phyloP scores from a whole-genome alignment of 2,113 vertebrate genomes.

The Eira barbara region DNA sequence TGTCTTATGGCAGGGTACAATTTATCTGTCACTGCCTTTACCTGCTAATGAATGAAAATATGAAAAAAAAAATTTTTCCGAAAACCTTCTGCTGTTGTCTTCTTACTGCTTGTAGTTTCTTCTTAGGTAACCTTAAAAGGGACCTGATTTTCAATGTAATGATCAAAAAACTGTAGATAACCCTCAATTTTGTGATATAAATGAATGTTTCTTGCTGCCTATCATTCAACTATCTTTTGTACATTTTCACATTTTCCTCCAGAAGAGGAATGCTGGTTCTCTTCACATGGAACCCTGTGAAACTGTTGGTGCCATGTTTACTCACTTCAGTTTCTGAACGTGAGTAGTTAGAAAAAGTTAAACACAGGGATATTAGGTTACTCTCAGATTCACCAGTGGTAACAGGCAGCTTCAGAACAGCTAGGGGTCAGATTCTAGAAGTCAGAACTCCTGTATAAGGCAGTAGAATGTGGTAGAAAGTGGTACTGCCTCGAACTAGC shows the following conservation, averaged over 20 bases:
- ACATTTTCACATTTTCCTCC: constrained; percentile 47
- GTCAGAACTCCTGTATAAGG: background rate
- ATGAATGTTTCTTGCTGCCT: background rate
- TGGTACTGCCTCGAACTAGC: background rate
- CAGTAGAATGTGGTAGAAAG: background rate
- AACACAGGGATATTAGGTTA: background rate
- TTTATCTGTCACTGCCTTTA: constrained; percentile 74
- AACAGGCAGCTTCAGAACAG: constrained; percentile 39
- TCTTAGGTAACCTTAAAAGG: constrained; percentile 62
- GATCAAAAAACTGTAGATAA: background rate
- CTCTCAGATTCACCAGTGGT: background rate
- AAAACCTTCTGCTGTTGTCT: constrained; percentile 40
- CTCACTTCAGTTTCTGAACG: constrained; percentile 16
- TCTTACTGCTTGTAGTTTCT: constrained; percentile 67
- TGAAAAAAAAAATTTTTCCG: constrained; percentile 6
- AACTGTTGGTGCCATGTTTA: background rate
- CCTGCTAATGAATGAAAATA: constrained; percentile 68
- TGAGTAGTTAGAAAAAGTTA: constrained; percentile 15
- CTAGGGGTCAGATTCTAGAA: background rate
- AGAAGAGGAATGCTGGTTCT: constrained; percentile 1
- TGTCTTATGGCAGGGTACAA: constrained; percentile 63
- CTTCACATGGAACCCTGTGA: background rate
- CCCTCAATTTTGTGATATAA: background rate
- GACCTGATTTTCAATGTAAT: constrained; percentile 55
- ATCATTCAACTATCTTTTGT: background rate